Percentiles rank a stretch among this genome's conserved stretches.
phyloP scores from a whole-genome alignment of 2,888 invertebrate species.

The Conus canariensis region DNA sequence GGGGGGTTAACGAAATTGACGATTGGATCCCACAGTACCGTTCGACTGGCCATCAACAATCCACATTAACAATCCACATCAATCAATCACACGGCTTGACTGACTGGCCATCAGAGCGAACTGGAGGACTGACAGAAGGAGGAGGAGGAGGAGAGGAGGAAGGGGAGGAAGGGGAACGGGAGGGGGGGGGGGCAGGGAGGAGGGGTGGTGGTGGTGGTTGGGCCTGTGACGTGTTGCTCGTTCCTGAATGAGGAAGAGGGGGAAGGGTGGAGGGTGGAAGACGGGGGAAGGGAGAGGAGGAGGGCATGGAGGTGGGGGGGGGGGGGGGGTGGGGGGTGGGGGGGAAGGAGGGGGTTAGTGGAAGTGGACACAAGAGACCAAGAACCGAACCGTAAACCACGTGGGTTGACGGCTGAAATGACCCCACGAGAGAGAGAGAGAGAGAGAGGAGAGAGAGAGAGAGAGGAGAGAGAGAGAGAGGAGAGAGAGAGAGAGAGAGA shows the following conservation, averaged over 20 bases:
- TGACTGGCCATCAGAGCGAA: too few relatives aligned
- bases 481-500: not conserved
- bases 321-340: too few relatives aligned
- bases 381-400: not conserved
- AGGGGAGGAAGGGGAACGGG: not conserved
- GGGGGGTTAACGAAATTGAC: not conserved
- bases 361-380: not conserved
- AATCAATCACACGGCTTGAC: too few relatives aligned
- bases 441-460: not conserved
- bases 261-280: too few relatives aligned
- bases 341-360: too few relatives aligned
- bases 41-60: too few relatives aligned
- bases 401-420: not conserved
- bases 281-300: too few relatives aligned
- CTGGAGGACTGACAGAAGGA: not conserved
- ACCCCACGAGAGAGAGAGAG: not conserved
- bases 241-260: too few relatives aligned
- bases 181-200: not conserved
- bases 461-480: not conserved
- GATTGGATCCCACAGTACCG: too few relatives aligned
- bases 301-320: too few relatives aligned
- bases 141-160: not conserved
- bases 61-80: too few relatives aligned
- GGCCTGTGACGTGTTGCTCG: too few relatives aligned
- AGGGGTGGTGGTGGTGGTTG: not conserved